phyloP scores from a whole-genome alignment of 2,797 vertebrate genomes.

The Microcaecilia unicolor region DNA sequence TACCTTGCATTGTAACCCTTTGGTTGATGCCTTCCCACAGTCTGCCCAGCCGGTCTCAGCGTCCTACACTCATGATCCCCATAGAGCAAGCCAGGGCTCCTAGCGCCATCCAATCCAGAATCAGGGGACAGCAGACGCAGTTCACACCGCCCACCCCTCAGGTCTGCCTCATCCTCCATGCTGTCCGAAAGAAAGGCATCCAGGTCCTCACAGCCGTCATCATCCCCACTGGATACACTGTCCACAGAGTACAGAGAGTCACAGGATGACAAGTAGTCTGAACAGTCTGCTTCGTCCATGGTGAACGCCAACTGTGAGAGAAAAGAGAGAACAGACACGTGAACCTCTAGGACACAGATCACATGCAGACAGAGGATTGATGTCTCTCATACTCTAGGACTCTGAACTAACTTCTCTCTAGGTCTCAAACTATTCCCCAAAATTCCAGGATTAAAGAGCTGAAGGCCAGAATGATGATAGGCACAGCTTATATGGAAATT shows the following conservation, averaged over 20 bases:
- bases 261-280: slow-evolving; percentile 53
- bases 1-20: neutral
- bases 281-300: slow-evolving; percentile 66
- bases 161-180: slow-evolving; percentile 13
- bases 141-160: neutral
- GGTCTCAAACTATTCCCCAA: no score
- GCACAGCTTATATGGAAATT: no score
- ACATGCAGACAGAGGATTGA: no score
- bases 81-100: neutral
- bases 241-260: slow-evolving; percentile 57
- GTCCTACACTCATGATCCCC: neutral
- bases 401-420: no score
- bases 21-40: neutral
- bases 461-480: no score
- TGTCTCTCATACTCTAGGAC: no score
- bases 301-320: slow-evolving; percentile 2
- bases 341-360: no score
- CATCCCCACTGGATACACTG: slow-evolving; percentile 54
- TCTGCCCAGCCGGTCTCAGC: neutral
- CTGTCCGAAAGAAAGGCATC: slow-evolving; percentile 57
- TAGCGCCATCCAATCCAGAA: neutral
- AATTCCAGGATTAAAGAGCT: no score
- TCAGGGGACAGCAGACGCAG: neutral
- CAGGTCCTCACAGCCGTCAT: slow-evolving; percentile 49
- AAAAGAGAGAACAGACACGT: neutral